Conservation (phyloP, 2,113 vertebrate genomes). For the Trichomycterus rosablanca region DNA sequence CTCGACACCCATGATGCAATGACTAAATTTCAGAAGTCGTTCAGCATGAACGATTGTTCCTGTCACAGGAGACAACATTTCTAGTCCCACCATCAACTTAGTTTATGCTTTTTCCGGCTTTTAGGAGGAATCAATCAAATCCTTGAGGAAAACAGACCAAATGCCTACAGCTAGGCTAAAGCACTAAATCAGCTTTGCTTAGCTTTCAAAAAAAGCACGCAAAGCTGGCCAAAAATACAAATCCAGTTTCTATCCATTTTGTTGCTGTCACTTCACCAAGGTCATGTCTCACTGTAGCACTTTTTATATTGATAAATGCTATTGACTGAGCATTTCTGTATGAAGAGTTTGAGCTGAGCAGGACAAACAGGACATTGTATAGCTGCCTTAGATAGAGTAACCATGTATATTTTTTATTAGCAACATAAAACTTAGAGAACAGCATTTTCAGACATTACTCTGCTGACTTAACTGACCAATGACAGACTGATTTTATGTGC, state of each 20-base stretch:
- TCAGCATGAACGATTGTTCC: too few species aligned
- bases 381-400: neutral
- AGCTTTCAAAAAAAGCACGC: neutral
- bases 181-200: neutral
- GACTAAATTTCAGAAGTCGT: too few species aligned
- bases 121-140: neutral
- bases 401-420: too few species aligned
- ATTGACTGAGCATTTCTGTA: constrained; percentile 2
- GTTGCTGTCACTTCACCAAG: too few species aligned
- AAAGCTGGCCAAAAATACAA: neutral
- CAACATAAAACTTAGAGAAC: too few species aligned
- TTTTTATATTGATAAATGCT: constrained; percentile 21
- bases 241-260: neutral
- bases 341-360: constrained; percentile 1
- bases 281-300: neutral
- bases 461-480: too few species aligned
- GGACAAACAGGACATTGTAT: constrained; percentile 14
- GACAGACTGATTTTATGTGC: too few species aligned
- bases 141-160: neutral
- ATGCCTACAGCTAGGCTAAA: neutral
- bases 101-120: constrained; percentile 1
- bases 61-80: neutral
- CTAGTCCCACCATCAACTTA: neutral
- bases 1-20: neutral
- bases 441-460: too few species aligned